phyloP scores from a whole-genome alignment of 2,113 vertebrate genomes.

The Dinomys branickii region DNA sequence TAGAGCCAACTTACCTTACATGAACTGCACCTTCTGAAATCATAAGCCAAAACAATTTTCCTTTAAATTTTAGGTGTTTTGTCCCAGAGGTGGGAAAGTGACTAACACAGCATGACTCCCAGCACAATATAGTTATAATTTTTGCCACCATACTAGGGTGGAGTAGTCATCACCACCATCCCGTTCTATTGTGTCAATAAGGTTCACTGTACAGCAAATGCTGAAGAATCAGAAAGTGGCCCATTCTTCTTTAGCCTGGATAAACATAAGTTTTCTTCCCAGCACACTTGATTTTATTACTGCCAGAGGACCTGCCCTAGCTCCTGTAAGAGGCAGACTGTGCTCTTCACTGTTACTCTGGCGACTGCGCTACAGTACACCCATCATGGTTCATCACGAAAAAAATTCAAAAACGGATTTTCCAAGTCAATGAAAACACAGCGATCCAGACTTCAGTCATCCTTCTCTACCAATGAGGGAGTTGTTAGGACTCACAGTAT shows the following conservation, averaged over 20 bases:
- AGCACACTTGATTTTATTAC: not conserved
- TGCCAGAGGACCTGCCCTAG: not conserved
- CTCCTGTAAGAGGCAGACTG: not conserved
- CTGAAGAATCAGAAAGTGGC: not conserved
- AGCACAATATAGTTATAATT: not conserved
- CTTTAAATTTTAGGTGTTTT: not conserved
- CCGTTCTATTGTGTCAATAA: not conserved
- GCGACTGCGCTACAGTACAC: not conserved
- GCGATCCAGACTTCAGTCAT: not conserved
- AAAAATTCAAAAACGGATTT: not conserved
- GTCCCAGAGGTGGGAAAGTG: not conserved
- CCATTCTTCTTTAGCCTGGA: not conserved
- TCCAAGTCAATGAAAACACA: not conserved
- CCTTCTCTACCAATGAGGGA: not conserved
- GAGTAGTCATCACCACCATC: not conserved
- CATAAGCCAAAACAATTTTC: not conserved
- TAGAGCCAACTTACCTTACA: not conserved
- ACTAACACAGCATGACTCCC: not conserved
- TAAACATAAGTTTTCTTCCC: not conserved
- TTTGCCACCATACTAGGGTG: not conserved
- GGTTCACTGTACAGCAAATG: not conserved
- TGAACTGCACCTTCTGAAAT: not conserved
- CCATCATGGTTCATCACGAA: not conserved
- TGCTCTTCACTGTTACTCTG: not conserved
- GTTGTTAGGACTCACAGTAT: not conserved